These are phyloP conservation scores for Naso thynnoides DNA, from an alignment of 2,797 vertebrate genomes.

Conservation along the genomic window DNA sequence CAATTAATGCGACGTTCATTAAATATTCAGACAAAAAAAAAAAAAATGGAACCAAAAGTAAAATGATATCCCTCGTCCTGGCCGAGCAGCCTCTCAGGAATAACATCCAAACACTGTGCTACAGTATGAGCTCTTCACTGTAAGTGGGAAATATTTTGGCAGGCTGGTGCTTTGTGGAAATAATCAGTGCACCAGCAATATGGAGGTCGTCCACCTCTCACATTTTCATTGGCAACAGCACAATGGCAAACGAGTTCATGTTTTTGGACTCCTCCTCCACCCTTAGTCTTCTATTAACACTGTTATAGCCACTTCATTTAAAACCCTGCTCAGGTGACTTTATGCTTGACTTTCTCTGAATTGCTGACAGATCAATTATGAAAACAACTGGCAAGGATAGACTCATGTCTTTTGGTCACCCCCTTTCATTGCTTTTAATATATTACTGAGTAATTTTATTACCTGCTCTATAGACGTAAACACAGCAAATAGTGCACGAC, in stretches of 20 bases:
- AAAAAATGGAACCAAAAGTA: background rate
- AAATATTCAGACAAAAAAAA: conserved; percentile 32
- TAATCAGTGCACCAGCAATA: conserved; percentile 30
- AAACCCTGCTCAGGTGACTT: conserved; percentile 33
- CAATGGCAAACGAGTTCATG: conserved; percentile 29
- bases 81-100: conserved; percentile 3
- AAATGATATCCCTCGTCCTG: conserved; percentile 28
- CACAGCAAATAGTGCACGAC: conserved; percentile 1
- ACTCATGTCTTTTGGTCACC: background rate
- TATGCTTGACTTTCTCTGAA: conserved; percentile 28
- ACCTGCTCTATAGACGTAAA: background rate
- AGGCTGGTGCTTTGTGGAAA: conserved; percentile 22
- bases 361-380: conserved; percentile 33
- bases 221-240: conserved; percentile 33
- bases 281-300: conserved; percentile 32
- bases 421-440: background rate
- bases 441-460: background rate
- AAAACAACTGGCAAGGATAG: conserved; percentile 21
- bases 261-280: conserved; percentile 30
- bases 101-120: background rate
- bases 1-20: conserved; percentile 31
- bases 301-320: conserved; percentile 25
- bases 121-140: conserved; percentile 11
- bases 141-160: conserved; percentile 31
- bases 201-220: conserved; percentile 42